Evolutionary conservation across 2,113 vertebrate genomes (phyloP).

Genomic region (Pseudorasbora parva): DNA sequence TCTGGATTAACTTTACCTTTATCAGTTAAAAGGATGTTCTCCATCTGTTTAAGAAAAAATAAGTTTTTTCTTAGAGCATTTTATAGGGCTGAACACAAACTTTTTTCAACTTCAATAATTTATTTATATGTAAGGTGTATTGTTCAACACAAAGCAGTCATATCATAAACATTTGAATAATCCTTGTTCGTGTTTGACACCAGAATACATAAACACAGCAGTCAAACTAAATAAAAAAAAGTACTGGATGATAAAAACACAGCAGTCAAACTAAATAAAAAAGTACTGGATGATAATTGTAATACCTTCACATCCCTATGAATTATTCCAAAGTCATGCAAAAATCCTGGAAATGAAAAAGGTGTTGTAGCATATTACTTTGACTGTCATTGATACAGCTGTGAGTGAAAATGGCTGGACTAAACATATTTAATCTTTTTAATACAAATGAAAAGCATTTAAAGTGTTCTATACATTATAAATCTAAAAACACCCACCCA

Average conservation of each 20-base stretch:
- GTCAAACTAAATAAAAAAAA: not conserved
- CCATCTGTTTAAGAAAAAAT: conserved; percentile 82
- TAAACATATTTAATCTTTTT: not conserved
- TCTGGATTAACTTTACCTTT: conserved; percentile 75
- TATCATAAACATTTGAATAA: not conserved
- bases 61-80: not conserved
- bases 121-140: not conserved
- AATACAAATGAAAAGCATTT: not conserved
- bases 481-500: conserved; percentile 77
- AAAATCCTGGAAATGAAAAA: conserved; percentile 78
- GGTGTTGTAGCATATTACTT: not conserved
- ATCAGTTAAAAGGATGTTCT: conserved; percentile 91
- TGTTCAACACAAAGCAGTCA: not conserved
- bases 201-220: no score
- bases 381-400: not conserved
- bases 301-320: conserved; percentile 92
- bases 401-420: not conserved
- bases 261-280: not conserved
- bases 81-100: not conserved
- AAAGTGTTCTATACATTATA: not conserved
- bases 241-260: not conserved
- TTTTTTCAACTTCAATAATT: not conserved
- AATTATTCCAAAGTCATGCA: conserved; percentile 90
- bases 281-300: not conserved
- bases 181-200: not conserved